Conservation (phyloP, 2,113 vertebrate species). For the Limnothrissa miodon region DNA sequence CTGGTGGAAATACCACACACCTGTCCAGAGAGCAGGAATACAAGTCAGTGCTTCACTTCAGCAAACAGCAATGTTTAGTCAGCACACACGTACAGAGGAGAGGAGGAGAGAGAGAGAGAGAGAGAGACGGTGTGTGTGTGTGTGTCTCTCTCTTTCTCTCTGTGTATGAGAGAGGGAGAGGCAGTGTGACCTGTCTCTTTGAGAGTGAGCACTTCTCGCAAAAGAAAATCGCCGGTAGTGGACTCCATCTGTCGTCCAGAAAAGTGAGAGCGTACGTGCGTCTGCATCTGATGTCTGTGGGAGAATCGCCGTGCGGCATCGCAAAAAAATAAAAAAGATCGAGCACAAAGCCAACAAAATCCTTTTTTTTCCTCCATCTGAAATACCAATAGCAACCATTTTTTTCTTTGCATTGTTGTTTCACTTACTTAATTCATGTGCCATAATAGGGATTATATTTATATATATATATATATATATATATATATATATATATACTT, state of each 20-base stretch:
- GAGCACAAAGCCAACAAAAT: background rate
- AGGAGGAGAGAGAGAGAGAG: constrained; percentile 4
- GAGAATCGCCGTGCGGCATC: background rate
- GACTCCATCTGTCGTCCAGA: constrained; percentile 42
- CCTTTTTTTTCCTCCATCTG: background rate
- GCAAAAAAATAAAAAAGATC: background rate
- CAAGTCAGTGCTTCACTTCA: constrained; percentile 26
- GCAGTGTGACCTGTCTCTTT: constrained; percentile 42
- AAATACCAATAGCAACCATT: background rate
- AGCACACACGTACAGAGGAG: constrained; percentile 22
- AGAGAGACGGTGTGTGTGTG: constrained; percentile 30
- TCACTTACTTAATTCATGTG: background rate
- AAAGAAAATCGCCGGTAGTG: constrained; percentile 36
- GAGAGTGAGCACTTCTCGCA: constrained; percentile 38
- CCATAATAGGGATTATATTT: background rate
- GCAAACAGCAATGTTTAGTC: background rate
- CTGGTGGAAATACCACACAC: constrained; percentile 40
- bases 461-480: too few relatives aligned
- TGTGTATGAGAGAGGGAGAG: constrained; percentile 6
- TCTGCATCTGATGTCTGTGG: background rate
- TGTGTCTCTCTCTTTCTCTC: background rate
- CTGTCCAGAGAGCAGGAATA: constrained; percentile 40
- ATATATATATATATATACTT: too few relatives aligned
- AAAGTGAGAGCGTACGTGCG: background rate
- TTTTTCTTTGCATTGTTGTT: background rate